Base-by-base conservation (phyloP, 2,113 vertebrate genomes). In the Heterochromis multidens region DNA sequence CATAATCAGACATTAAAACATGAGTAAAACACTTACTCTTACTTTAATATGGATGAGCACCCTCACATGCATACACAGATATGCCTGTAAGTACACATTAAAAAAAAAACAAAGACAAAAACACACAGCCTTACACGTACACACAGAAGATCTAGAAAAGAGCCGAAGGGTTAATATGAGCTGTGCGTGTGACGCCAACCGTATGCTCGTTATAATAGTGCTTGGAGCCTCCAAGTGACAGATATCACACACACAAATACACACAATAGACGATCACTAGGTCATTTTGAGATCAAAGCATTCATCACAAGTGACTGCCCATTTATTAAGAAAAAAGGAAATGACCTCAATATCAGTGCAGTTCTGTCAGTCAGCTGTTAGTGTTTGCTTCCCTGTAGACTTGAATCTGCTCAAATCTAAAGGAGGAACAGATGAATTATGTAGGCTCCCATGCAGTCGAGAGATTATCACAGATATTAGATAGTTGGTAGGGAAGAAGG, bases 191-290 rank as follows among this genome's bases (percentile, higher is more conserved):
- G 95, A 94, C 80, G 86, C 89, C 94, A 94, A 93, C 88, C 94
- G 84, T 93, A 86, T 92, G 94, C 94, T 95, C 90, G 76, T 95
- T 95, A 95, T 95, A 94, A 95, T 87, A 92, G 91, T 60, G 94
- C 95, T 95, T 79, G 87, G 77, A 95, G 95, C 95, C 79, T 94
- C 60, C 31, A 79, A 91, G 92, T 94, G 95, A 93, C 93, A 91
- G 89, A 95, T 94, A 94, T 94, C 78, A 74, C 82, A 91, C 91
- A 90, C 77, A 72, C 74, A 87, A 65, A 85, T 78, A 88, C 82
- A 90, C 84, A 88, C 88, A 91, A 83, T 79, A 79, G 89, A 86
- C 82, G 74, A 91, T 91, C 84, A 86, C 79, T 90, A 54, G 86
- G 84, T 87, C 92, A 86, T 91, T 91, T 83, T 90, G 79, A 86